Evolutionary conservation across 1,140 invertebrate genomes (phyloP), one percentile per base, ranked within the genome.

Genomic region (Neodiprion virginianus): DNA sequence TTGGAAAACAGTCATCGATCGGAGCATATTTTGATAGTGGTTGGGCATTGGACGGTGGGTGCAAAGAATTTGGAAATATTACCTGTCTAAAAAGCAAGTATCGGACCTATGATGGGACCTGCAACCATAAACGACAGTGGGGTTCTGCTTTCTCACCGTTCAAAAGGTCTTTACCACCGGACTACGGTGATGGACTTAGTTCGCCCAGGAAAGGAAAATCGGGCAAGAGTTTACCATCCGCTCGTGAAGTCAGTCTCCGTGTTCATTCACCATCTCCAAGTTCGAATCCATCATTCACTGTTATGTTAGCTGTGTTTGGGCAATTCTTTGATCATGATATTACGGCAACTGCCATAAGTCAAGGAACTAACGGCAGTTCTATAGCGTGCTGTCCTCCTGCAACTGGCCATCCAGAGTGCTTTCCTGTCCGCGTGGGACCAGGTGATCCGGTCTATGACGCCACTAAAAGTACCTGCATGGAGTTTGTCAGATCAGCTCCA

Each of bases 281-380:
- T 49, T 91, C 91, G 47, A 94, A 95, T 85, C 91, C 92, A 0
- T 88, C 91, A 49, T 95, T 95, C 80, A 94, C 94, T 0, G 94
- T 95, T 0, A 95, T 96, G 93, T 80, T 95, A 67, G 94, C 94
- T 0, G 94, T 95, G 10, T 99, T 97, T 92, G 97, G 98, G 1
- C 98, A 99, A 89, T 99, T 99, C 86, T 80, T 99, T 14, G 98
- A 99, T 86, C 98, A 99, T 82, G 98, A 99, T 81, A 93, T 99
- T 40, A 96, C 95, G 0, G 93, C 94, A 2, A 96, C 95, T 0
- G 95, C 95, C 0, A 81, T 95, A 5, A 95, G 91, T 77, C 92
- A 93, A 79, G 92, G 92, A 81, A 80, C 76, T 75, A 90, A 93
- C 84, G 90, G 92, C 82, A 88, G 87, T 72, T 85, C 94, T 23